phyloP scores from a whole-genome alignment of 2,797 vertebrate species.

The Parambassis ranga region DNA sequence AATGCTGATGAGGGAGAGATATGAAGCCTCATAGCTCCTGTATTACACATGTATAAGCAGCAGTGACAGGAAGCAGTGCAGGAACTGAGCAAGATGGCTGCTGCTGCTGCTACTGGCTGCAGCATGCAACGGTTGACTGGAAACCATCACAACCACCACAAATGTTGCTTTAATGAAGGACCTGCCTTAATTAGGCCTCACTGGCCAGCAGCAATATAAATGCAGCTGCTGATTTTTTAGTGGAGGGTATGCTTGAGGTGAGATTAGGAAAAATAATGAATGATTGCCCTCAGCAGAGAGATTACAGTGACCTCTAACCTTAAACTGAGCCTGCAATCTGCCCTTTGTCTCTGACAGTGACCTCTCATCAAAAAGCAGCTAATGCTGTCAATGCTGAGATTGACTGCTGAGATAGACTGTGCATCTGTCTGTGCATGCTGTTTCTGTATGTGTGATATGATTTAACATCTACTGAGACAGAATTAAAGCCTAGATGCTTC shows the following conservation, averaged over 20 bases:
- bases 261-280: conserved; percentile 40
- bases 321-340: conserved; percentile 31
- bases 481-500: no score
- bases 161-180: background rate
- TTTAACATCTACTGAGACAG: background rate
- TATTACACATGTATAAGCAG: conserved; percentile 52
- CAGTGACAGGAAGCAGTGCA: conserved; percentile 45
- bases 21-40: conserved; percentile 37
- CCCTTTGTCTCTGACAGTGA: conserved; percentile 44
- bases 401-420: conserved; percentile 7
- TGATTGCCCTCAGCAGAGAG: conserved; percentile 18
- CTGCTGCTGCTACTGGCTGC: conserved; percentile 11
- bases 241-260: background rate
- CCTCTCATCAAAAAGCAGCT: conserved; percentile 35
- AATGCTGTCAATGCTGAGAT: conserved; percentile 13
- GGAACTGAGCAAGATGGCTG: conserved; percentile 43
- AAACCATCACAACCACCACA: background rate
- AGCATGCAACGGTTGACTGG: background rate
- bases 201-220: background rate
- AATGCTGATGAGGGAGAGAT: conserved; percentile 50
- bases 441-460: background rate
- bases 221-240: background rate
- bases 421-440: conserved; percentile 1
- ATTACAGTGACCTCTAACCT: conserved; percentile 55
- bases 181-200: background rate